Evolutionary conservation across 2,888 invertebrate genomes (phyloP), one percentile per base, ranked within the genome.

Genomic region (Reticulitermes lucifugus): DNA sequence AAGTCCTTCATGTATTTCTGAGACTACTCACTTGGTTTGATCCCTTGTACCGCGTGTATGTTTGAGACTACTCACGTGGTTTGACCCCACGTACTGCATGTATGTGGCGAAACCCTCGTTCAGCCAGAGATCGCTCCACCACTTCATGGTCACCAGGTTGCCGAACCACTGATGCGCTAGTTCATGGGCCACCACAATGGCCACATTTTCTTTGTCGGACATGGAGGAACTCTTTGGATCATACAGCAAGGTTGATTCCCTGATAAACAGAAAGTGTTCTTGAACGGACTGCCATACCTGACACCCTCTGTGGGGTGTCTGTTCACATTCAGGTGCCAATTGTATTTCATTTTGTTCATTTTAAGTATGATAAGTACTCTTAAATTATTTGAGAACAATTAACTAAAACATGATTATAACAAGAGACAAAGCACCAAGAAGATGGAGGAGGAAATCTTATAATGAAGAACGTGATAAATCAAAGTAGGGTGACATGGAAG

Each of bases 101-200:
- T 90, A 92, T 51, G 89, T 89, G 43, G 92, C 92, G 87, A 92
- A 92, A 1, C 92, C 91, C 87, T 89, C 89, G 73, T 89, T 89
- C 0, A 89, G 86, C 88, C 88, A 89, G 1, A 88, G 85, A 79
- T 88, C 87, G 5, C 60, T 86, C 88, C 88, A 88, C 88, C 88
- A 88, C 10, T 86, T 84, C 85, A 86, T 85, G 35, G 87, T 87
- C n/a, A 88, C 87, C 14, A 87, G 51, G 70, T 89, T 89, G 29
- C 90, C 90, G 86, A 90, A 90, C 89, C 90, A 90, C 88, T 90
- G 91, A 87, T 92, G 92, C 4, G 91, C 91, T 46, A 92, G 87
- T 87, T 92, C 92, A 87, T 92, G 92, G 4, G 91, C 89, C 22
- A 92, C 89, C 2, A 91, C 90, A 3, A 89, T 88, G 0, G 89